A percentile compares a stretch with the other conserved stretches of the same genome.
These are phyloP conservation scores for Sardinella longiceps DNA, from an alignment of 2,797 vertebrate genomes.

Conservation along the genomic window DNA sequence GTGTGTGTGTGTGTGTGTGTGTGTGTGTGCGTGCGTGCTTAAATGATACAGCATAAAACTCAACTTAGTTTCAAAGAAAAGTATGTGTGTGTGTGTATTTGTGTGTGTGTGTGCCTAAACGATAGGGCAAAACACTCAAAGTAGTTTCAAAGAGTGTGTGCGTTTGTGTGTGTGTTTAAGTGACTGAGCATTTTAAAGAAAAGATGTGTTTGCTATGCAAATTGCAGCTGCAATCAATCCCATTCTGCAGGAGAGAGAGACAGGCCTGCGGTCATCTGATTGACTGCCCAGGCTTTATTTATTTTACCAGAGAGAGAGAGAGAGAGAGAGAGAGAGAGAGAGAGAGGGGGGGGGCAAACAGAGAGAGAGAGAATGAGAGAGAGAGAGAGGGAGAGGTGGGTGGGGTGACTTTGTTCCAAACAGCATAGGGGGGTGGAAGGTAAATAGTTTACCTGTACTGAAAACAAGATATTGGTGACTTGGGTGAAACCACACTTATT, in stretches of 20 bases:
- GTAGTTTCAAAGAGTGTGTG: not conserved
- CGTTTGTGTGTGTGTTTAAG: constrained; percentile 16
- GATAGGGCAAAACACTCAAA: too few relatives aligned
- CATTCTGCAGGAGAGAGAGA: constrained; percentile 30
- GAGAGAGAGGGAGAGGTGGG: too few relatives aligned
- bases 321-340: not conserved
- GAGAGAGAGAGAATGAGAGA: not conserved
- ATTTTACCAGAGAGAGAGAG: not conserved
- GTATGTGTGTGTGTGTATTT: not conserved
- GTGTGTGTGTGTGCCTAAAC: not conserved
- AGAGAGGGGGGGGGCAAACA: too few relatives aligned
- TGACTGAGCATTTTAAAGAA: constrained; percentile 26
- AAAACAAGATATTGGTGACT: not conserved
- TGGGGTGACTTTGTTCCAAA: not conserved
- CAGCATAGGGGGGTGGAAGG: not conserved
- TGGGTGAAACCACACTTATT: not conserved
- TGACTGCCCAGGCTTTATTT: constrained; percentile 20
- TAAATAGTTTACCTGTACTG: not conserved
- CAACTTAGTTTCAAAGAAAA: not conserved
- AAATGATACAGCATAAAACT: too few relatives aligned
- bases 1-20: constrained; percentile 31
- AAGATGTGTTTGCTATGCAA: constrained; percentile 38
- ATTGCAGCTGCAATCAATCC: constrained; percentile 44
- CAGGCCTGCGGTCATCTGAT: constrained; percentile 26
- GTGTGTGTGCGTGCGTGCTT: too few relatives aligned